These are phyloP conservation scores for Pangasius djambal DNA, from an alignment of 2,797 vertebrate genomes.

Conservation along the genomic window DNA sequence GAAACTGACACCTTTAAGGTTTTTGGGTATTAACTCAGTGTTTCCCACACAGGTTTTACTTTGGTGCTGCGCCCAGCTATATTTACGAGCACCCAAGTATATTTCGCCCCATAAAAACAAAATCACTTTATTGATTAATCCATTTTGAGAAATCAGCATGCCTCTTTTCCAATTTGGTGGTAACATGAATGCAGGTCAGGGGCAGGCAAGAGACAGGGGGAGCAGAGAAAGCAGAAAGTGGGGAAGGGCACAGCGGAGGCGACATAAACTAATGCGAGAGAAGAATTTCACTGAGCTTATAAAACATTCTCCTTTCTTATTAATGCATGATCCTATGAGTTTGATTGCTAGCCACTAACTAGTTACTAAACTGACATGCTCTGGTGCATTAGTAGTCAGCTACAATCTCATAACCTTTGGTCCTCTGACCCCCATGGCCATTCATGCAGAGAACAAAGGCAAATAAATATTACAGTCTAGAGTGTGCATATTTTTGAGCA, in stretches of 20 bases:
- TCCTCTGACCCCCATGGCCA: neutral
- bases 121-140: neutral
- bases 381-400: neutral
- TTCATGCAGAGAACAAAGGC: neutral
- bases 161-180: neutral
- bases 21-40: neutral
- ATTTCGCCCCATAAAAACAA: neutral
- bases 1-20: neutral
- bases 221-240: slow-evolving; percentile 1
- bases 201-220: neutral
- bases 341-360: neutral
- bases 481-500: neutral
- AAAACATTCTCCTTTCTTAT: neutral
- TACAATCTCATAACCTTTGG: neutral
- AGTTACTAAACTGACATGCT: neutral
- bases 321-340: neutral
- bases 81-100: slow-evolving; percentile 5
- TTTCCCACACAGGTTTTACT: neutral
- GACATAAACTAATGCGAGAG: neutral
- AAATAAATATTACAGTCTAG: neutral
- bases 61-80: neutral
- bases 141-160: neutral
- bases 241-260: neutral
- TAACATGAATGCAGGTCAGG: neutral
- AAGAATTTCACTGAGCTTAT: neutral